A percentile compares a stretch with the other conserved stretches of the same genome.
Evolutionary conservation across 2,797 vertebrate species (phyloP).

Genomic region (Streptopelia turtur): DNA sequence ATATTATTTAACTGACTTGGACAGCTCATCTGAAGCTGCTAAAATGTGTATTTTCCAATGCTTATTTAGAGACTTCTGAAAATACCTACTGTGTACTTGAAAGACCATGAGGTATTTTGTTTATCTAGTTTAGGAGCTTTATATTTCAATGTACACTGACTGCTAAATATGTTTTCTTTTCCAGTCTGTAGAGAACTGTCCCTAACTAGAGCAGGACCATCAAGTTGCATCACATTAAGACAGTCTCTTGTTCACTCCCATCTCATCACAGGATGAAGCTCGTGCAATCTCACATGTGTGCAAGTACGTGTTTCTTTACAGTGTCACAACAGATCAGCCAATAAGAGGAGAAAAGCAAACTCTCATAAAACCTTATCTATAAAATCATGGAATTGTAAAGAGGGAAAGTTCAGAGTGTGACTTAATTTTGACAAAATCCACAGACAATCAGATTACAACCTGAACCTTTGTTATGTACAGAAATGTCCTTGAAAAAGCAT

Average conservation of each 20-base stretch:
- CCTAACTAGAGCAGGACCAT: neutral
- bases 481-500: neutral
- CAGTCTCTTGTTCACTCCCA: neutral
- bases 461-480: neutral
- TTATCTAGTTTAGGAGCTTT: neutral
- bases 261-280: neutral
- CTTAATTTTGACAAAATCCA: neutral
- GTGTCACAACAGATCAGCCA: neutral
- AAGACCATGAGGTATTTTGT: neutral
- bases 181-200: neutral
- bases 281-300: neutral
- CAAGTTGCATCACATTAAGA: neutral
- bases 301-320: neutral
- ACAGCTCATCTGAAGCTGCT: neutral
- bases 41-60: neutral
- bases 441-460: neutral
- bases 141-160: neutral
- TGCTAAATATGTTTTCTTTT: neutral
- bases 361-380: neutral
- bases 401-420: neutral
- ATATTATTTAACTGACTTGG: neutral
- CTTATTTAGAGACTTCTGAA: neutral
- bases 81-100: neutral
- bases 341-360: neutral
- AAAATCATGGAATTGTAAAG: neutral